Conservation (phyloP, 2,113 vertebrate genomes). For the Eira barbara region DNA sequence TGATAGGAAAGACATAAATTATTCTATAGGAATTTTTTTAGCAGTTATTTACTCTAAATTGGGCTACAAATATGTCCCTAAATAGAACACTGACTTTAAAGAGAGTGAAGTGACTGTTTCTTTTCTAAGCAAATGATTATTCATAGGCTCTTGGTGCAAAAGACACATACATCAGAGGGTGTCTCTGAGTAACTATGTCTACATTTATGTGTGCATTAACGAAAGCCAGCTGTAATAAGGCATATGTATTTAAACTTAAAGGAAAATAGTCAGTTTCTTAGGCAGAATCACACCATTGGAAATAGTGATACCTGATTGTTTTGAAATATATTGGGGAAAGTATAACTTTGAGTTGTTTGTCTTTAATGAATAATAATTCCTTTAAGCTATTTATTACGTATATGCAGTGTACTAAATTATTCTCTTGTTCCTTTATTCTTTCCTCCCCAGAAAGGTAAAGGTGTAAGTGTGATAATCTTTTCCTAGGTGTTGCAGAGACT, state of each 20-base stretch:
- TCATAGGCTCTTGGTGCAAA: neutral
- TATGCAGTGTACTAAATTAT: neutral
- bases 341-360: neutral
- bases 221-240: neutral
- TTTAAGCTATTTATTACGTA: neutral
- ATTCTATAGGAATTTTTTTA: neutral
- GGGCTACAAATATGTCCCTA: neutral
- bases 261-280: neutral
- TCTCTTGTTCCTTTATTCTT: neutral
- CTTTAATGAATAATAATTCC: neutral
- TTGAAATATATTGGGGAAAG: neutral
- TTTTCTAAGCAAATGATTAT: neutral
- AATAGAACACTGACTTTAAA: neutral
- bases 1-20: constrained; percentile 38
- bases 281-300: neutral
- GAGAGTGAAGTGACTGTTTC: neutral
- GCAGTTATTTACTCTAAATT: neutral
- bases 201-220: neutral
- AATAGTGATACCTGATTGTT: neutral
- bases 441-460: neutral
- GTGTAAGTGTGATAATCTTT: neutral
- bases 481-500: neutral
- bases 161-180: neutral
- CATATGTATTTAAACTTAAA: neutral
- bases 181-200: neutral